Evolutionary conservation across 2,888 invertebrate species (phyloP).

Genomic region (Eurytoma californica): DNA sequence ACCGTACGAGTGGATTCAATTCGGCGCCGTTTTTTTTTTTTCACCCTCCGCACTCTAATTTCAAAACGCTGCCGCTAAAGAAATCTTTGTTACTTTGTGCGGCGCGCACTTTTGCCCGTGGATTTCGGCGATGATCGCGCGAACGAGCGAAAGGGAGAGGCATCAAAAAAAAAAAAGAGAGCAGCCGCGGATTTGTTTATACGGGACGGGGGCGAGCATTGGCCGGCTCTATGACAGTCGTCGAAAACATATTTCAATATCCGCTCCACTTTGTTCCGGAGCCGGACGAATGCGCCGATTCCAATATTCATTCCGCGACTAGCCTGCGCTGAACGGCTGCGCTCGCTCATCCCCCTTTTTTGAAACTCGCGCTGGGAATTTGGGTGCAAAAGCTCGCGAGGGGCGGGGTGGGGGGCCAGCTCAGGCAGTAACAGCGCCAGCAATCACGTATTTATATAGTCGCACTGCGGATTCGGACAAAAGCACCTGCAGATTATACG

Average conservation of each 20-base stretch:
- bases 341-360: conserved; percentile 40
- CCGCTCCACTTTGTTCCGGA: conserved; percentile 64
- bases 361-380: conserved; percentile 47
- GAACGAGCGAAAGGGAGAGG: background rate
- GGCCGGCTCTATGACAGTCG: conserved; percentile 53
- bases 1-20: conserved; percentile 35
- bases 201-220: background rate
- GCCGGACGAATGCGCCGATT: conserved; percentile 61
- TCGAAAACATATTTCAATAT: conserved; percentile 69
- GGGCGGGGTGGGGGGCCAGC: conserved; percentile 3
- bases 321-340: conserved; percentile 54
- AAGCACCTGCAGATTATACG: conserved; percentile 55
- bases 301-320: conserved; percentile 66
- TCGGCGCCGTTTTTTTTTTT: conserved; percentile 28
- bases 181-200: conserved; percentile 1
- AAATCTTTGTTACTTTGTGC: conserved; percentile 45
- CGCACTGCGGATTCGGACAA: conserved; percentile 53
- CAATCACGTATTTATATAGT: conserved; percentile 53
- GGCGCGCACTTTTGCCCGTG: conserved; percentile 9
- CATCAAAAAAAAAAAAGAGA: conserved; percentile 5
- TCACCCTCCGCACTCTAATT: background rate
- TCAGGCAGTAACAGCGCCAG: conserved; percentile 11
- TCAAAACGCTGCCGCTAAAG: conserved; percentile 28
- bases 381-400: conserved; percentile 42
- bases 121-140: background rate